Evolutionary conservation across 2,113 vertebrate genomes (phyloP), one percentile per base, ranked within the genome.

Genomic region (Bostrychus sinensis): DNA sequence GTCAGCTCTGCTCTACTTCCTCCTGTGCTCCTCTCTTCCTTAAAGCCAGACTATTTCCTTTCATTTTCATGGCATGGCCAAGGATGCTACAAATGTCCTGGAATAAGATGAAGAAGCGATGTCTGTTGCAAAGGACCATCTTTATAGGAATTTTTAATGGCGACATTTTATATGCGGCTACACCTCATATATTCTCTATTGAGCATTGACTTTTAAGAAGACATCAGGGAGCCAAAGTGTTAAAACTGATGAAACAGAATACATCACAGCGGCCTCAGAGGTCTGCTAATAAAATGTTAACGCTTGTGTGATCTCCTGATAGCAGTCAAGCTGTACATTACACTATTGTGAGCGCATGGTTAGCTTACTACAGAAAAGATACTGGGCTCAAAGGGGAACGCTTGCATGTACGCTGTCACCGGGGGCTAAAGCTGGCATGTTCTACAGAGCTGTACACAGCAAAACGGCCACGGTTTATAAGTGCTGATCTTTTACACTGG

Each of bases 81-180:
- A 3, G 13, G 2, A 50, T 43, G 36, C 45, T 28, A 61, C 68
- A 34, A 75, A 84, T 61, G 39, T 39, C 64, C 45, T 60, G 66
- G 62, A 9, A 34, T 8, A 64, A 26, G 38, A 43, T 39, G 65
- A 66, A 57, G 36, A 51, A 56, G 53, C 75, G 55, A 62, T n/a
- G 26, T 69, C 65, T 76, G 46, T 63, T 69, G 60, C 34, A 72
- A 61, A 30, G 64, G 34, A 62, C 42, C 39, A 38, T 76, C 68
- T 81, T 70, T 72, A 78, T 70, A 36, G 63, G 30, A 23, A 28
- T 56, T 30, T 82, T 85, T 82, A 83, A 83, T 62, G 48, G 68
- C 79, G 78, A 84, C 75, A 82, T 86, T 88, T 82, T 81, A 88
- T 62, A 73, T 81, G 42, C 10, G 12, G 69, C 66, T 37, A 56